phyloP scores from a whole-genome alignment of 2,888 invertebrate genomes.

The Caenorhabditis panamensis region DNA sequence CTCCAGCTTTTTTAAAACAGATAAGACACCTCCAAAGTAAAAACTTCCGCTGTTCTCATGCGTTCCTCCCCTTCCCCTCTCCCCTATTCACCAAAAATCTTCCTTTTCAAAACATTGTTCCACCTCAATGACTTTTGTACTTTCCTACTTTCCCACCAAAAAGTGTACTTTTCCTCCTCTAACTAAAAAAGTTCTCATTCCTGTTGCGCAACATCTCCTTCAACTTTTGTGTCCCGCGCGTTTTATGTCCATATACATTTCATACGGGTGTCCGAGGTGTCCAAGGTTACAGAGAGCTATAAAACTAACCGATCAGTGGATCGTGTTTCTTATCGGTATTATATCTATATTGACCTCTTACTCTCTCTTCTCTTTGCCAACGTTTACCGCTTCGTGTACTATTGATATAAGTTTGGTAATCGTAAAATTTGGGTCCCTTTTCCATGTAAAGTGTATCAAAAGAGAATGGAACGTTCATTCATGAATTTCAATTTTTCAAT shows the following conservation, averaged over 20 bases:
- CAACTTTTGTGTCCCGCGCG: neutral
- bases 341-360: slow-evolving; percentile 58
- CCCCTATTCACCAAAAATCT: no score
- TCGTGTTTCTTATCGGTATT: slow-evolving; percentile 50
- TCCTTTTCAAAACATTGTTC: neutral
- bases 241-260: slow-evolving; percentile 58
- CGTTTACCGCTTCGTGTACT: slow-evolving; percentile 16
- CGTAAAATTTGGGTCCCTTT: slow-evolving; percentile 16
- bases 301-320: slow-evolving; percentile 60
- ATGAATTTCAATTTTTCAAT: no score
- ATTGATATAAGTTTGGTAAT: neutral
- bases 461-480: neutral
- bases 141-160: no score
- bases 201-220: neutral
- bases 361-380: neutral
- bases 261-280: slow-evolving; percentile 56
- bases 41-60: no score
- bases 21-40: no score
- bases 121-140: neutral
- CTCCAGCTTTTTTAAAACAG: no score
- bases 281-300: slow-evolving; percentile 58
- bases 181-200: neutral
- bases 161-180: neutral
- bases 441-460: neutral
- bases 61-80: no score